Base-by-base conservation (phyloP, 2,888 invertebrate species). In the Chrysodeixis includens region DNA sequence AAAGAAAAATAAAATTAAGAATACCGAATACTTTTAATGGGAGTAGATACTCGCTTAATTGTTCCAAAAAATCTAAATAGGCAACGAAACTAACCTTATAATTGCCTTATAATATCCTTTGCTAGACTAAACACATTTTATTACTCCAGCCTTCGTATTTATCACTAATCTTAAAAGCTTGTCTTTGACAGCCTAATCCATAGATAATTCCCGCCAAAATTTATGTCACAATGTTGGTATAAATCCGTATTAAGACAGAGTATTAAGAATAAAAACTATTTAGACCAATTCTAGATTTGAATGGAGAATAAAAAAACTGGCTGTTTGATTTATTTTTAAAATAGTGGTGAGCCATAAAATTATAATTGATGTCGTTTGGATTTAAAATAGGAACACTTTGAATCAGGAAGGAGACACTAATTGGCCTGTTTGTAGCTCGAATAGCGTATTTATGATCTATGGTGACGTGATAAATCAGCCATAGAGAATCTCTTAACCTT, bases 261-360 rank as follows among this genome's bases (percentile, higher is more conserved):
- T 16, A 58, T 58, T 59, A 32, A 60, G n/a, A 55, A n/a, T 12
- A 22, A 30, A 35, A 63, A 49, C 30, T 51, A 61, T 69, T 58
- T 3, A 12, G 58, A 62, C 51, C 56, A 49, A 52, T 51, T 18
- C 18, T 35, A 44, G 35, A 61, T 56, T 53, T 54, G 51, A 52
- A 16, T 0, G n/a, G 26, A 8, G 30, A 35, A 54, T 30, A 12
- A 8, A 22, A 53, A 4, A 32, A 18, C 30, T 40, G 12, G 49
- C 30, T 18, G 46, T 46, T 16, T 65, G 62, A 74, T 67, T 64
- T 51, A 40, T 56, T 74, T 56, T 66, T 62, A 53, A 62, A 70
- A 70, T 26, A 51, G 51, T 56, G 52, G 8, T 53, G 18, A 40
- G 8, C 44, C 32, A 52, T 71, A 54, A 75, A 56, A 49, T 68